Evolutionary conservation across 1,140 invertebrate species (phyloP).

Genomic region (Ceratosolen solmsi): DNA sequence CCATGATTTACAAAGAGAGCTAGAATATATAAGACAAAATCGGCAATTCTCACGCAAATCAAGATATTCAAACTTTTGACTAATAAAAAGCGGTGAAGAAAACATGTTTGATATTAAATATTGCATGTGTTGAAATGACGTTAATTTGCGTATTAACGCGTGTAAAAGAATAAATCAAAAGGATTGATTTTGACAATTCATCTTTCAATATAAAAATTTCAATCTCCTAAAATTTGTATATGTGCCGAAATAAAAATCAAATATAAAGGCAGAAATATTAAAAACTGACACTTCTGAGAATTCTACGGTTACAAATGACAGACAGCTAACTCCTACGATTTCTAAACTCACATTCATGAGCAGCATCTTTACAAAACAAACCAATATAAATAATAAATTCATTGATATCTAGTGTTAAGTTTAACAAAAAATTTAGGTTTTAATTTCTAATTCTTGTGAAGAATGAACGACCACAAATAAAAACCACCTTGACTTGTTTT

Average conservation of each 20-base stretch:
- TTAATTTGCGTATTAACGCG: background rate
- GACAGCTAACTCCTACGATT: constrained; percentile 5
- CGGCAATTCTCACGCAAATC: background rate
- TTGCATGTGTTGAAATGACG: constrained; percentile 31
- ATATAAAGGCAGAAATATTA: no score
- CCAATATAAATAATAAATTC: background rate
- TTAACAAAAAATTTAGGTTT: constrained; percentile 8
- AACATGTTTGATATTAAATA: constrained; percentile 29
- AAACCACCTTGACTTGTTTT: background rate
- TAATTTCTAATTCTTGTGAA: no score
- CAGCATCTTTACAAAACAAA: background rate
- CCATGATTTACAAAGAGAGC: no score
- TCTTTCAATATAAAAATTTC: constrained; percentile 59
- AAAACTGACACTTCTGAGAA: constrained; percentile 61
- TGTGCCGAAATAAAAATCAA: constrained; percentile 38
- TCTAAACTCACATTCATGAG: constrained; percentile 29
- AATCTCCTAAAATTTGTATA: constrained; percentile 63
- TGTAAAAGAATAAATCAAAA: constrained; percentile 1
- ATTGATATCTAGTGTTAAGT: constrained; percentile 26
- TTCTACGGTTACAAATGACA: constrained; percentile 60
- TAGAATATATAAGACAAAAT: constrained; percentile 5
- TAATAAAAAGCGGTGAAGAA: constrained; percentile 14
- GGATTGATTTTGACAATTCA: background rate
- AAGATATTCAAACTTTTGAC: background rate
- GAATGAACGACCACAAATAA: background rate